Evolutionary conservation across 2,113 vertebrate species (phyloP).

Genomic region (Megaceryle torquata): DNA sequence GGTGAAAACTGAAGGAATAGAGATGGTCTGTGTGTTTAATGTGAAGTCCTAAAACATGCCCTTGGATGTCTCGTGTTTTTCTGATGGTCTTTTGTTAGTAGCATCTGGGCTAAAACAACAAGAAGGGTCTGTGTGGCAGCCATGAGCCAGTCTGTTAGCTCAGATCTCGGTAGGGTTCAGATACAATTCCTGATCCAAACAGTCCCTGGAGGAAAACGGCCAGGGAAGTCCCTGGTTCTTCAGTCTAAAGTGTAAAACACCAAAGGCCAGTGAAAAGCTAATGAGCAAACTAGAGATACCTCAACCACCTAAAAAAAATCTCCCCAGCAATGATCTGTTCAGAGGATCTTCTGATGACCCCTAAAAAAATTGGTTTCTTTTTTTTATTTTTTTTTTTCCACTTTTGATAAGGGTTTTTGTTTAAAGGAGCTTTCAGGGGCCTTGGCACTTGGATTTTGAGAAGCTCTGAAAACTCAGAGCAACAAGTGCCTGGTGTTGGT

Average conservation of each 20-base stretch:
- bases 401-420: not conserved
- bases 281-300: not conserved
- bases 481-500: not conserved
- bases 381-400: not conserved
- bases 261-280: not conserved
- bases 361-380: not conserved
- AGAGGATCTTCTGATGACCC: not conserved
- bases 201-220: not conserved
- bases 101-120: slow-evolving; percentile 8
- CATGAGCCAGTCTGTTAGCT: not conserved
- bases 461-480: not conserved
- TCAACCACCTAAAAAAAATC: not conserved
- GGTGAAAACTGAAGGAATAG: not conserved
- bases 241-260: not conserved
- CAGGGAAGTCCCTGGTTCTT: not conserved
- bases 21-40: not conserved
- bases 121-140: not conserved
- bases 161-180: not conserved
- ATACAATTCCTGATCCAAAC: not conserved
- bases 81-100: slow-evolving; percentile 40
- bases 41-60: not conserved
- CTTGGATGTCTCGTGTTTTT: not conserved
- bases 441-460: not conserved
- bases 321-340: not conserved
- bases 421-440: not conserved